These are phyloP conservation scores for Itoplectis maculator DNA, from an alignment of 2,888 invertebrate genomes.

Conservation along the genomic window DNA sequence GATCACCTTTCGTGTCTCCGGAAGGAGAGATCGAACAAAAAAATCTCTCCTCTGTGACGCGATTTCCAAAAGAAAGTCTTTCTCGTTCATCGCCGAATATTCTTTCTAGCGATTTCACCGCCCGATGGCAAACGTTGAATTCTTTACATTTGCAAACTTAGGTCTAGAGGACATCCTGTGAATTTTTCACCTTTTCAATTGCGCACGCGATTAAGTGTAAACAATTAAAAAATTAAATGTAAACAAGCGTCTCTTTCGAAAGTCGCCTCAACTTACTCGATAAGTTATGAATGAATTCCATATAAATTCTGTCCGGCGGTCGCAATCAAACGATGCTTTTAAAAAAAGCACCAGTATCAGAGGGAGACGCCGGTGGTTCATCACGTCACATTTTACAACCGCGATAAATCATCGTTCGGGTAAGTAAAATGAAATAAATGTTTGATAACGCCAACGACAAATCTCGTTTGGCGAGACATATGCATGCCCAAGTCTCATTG, in stretches of 20 bases:
- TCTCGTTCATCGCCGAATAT: constrained; percentile 6
- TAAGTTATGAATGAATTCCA: not conserved
- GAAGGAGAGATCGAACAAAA: constrained; percentile 27
- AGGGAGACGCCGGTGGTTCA: not conserved
- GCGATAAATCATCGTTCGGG: not conserved
- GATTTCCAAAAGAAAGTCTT: constrained; percentile 42
- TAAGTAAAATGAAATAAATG: not conserved
- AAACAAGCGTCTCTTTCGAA: not conserved
- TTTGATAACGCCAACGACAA: not conserved
- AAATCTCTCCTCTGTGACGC: not conserved
- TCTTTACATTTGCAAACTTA: not conserved
- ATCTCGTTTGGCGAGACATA: constrained; percentile 21
- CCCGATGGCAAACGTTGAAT: not conserved
- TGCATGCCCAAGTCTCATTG: not conserved
- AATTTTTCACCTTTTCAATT: not conserved
- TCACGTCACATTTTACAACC: not conserved
- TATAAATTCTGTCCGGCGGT: not conserved
- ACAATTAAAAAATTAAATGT: too few species aligned
- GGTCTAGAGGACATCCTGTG: not conserved
- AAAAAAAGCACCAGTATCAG: not conserved
- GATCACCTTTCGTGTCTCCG: not conserved
- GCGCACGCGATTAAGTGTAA: not conserved
- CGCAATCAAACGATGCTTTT: not conserved
- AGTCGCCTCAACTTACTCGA: not conserved
- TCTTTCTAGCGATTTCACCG: constrained; percentile 12